Evolutionary conservation across 2,888 invertebrate species (phyloP).

Genomic region (Plusia festucae): DNA sequence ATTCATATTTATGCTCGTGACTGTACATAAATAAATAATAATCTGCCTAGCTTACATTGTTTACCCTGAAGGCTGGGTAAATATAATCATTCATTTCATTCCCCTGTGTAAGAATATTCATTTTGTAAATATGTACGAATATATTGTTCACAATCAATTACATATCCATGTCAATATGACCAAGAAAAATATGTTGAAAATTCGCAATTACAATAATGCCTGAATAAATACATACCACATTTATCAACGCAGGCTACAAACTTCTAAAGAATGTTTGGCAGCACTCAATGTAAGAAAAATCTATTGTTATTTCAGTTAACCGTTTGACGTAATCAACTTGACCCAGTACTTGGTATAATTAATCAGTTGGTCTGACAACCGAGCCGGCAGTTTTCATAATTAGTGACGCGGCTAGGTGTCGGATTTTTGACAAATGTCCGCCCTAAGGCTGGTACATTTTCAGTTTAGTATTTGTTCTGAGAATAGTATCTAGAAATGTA

Average conservation of each 20-base stretch:
- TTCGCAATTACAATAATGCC: neutral
- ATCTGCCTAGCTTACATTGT: too few species aligned
- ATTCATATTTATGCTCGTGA: too few species aligned
- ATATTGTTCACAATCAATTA: too few species aligned
- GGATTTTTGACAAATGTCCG: constrained; percentile 57
- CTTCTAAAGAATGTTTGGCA: constrained; percentile 3
- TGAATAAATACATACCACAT: neutral
- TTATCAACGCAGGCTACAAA: neutral
- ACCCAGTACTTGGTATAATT: constrained; percentile 53
- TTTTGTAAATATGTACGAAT: too few species aligned
- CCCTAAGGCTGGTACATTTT: constrained; percentile 30
- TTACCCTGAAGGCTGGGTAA: too few species aligned
- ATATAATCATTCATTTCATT: too few species aligned
- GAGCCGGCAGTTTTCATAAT: constrained; percentile 59
- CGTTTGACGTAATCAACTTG: constrained; percentile 42
- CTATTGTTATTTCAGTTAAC: constrained; percentile 27
- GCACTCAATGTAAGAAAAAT: constrained; percentile 14
- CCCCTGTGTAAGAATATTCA: too few species aligned
- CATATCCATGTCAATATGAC: neutral
- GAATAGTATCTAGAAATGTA: neutral
- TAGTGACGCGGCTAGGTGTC: constrained; percentile 54
- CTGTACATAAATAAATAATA: too few species aligned
- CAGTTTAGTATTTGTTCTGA: constrained; percentile 17
- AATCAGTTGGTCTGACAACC: constrained; percentile 53
- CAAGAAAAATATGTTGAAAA: neutral